Conservation (phyloP, 2,113 vertebrate genomes). For the Acanthochromis polyacanthus region DNA sequence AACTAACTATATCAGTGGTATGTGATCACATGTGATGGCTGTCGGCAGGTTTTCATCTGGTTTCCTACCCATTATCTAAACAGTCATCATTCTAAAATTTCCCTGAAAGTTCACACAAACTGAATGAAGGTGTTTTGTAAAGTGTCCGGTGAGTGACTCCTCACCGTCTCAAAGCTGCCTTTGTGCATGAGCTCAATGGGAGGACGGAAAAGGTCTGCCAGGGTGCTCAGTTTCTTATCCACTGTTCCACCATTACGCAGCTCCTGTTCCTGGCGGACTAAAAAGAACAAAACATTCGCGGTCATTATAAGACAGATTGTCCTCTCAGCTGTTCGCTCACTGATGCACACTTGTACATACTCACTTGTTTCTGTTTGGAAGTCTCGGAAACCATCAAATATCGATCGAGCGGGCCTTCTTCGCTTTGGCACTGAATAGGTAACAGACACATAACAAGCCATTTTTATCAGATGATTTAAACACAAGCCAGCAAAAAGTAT, state of each 20-base stretch:
- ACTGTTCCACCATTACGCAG: conserved; percentile 95
- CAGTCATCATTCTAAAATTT: conserved; percentile 41
- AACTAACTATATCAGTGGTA: neutral
- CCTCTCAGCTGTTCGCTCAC: neutral
- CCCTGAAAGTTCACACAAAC: conserved; percentile 39
- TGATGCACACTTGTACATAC: conserved; percentile 21
- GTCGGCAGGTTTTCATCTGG: neutral
- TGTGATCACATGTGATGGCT: neutral
- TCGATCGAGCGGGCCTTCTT: conserved; percentile 95
- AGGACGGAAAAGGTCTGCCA: conserved; percentile 98
- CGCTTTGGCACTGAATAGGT: conserved; percentile 94
- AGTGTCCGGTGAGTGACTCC: conserved; percentile 60
- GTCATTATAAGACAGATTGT: neutral
- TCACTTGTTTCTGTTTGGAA: conserved; percentile 99
- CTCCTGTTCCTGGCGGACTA: conserved; percentile 98
- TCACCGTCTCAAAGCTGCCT: conserved; percentile 99
- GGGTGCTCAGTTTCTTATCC: conserved; percentile 98
- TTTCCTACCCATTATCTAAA: conserved; percentile 21
- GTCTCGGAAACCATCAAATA: conserved; percentile 99
- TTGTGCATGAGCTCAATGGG: conserved; percentile 99
- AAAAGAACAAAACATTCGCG: conserved; percentile 22
- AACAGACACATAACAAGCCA: conserved; percentile 19
- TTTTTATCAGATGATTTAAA: neutral
- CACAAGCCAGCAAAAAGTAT: neutral
- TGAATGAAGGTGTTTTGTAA: conserved; percentile 36